Evolutionary conservation across 1,140 invertebrate genomes (phyloP), one percentile per base, ranked within the genome.

Genomic region (Drosophila burlai): DNA sequence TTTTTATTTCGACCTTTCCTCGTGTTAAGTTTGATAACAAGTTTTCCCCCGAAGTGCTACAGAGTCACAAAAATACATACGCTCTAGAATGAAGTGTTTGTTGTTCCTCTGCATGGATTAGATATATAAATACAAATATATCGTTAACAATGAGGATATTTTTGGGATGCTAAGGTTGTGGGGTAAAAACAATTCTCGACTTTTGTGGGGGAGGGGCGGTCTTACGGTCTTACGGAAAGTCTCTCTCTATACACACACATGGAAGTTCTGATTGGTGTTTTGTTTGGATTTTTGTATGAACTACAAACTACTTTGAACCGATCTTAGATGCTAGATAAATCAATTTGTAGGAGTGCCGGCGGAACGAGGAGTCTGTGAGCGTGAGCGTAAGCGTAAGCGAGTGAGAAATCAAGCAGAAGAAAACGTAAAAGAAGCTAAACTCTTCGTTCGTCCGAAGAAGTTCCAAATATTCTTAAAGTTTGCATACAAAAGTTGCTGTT

Each of bases 1-100:
- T 59, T 69, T 34, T 73, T 71, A 71, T 71, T 71, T 71, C 43
- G 43, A 10, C 50, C 31, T 60, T 58, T 66, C 16, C 61, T 21
- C 34, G 29, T 52, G 18, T 3, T 36, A 54, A 38, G 21, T 29
- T 18, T 18, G 26, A 72, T 72, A 73, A 73, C 69, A 73, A 72
- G 54, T 72, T 72, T 72, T 29, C 26, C 26, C 8, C 16, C 24
- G 3, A 45, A 31, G 15, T 71, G 38, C 67, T 71, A 50, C 43
- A 36, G 34, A 38, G 29, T 69, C 42, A 59, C 52, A 59, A 50
- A 49, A 42, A 24, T 66, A 68, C 67, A 58, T 66, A 55, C 63
- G 49, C 38, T 18, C 21, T 49, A 50, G 26, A 45, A 73, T 43
- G 29, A 67, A 46, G 31, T 26, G 24, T 24, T 24, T 29, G 29